Base-by-base conservation (phyloP, 2,113 vertebrate species). In the Egretta garzetta region DNA sequence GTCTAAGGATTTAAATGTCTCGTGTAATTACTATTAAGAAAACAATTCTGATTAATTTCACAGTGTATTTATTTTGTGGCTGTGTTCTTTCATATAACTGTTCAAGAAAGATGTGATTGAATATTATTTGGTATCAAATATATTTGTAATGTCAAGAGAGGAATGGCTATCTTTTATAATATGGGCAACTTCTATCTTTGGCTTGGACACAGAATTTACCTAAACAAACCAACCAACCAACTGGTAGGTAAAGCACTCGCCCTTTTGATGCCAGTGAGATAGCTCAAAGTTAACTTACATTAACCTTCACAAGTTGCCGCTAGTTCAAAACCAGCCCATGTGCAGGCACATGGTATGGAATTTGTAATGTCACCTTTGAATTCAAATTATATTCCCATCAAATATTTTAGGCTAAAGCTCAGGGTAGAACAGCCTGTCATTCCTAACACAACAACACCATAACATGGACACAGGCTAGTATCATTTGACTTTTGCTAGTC, bases 1-100 rank as follows among this genome's bases (percentile, higher is more conserved):
- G 68, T 96, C 53, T 59, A 53, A 93, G 92, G 82, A 92, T 93
- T 95, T 87, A 93, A 87, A 93, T 94, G 55, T 59, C 81, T 95
- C 9, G 2, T 16, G 37, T 67, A 37, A 30, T 76, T 66, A 63
- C 59, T 94, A 13, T 62, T 90, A 93, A 95, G 85, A 92, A 93
- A 96, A 96, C 53, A 76, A 67, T 80, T 83, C 28, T 47, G 64
- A 88, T 96, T 88, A 9, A 94, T 77, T 95, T 97, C 90, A 26
- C 43, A 71, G 27, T 10, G 0, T 90, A 33, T 86, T 88, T 88
- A 2, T 52, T 90, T 91, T 63, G 64, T 96, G 76, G 10, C 37
- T 95, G 55, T 26, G 37, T 92, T 94, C 80, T 91, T 92, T 67
- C 67, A 33, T 67, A 68, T 89, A 59, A 88, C 81, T 81, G 33